These are phyloP conservation scores for Enchytraeus crypticus DNA, from an alignment of 2,888 invertebrate genomes.

Conservation along the genomic window DNA sequence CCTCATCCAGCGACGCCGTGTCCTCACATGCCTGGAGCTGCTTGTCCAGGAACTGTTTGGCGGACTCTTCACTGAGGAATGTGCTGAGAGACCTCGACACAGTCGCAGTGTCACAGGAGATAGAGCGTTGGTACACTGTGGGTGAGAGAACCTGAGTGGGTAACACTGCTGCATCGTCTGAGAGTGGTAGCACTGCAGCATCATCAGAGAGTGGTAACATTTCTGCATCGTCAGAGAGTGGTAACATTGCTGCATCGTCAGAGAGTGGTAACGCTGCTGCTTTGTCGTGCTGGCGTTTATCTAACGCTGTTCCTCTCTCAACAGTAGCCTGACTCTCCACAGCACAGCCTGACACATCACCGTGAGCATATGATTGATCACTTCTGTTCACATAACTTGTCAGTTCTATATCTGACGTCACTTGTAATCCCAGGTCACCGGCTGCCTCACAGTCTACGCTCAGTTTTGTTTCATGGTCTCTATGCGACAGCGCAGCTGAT, in stretches of 20 bases:
- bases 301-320: too few species aligned
- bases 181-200: background rate
- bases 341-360: too few species aligned
- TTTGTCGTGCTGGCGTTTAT: too few species aligned
- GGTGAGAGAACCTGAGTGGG: background rate
- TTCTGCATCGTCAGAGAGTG: background rate
- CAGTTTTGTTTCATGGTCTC: too few species aligned
- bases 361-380: too few species aligned
- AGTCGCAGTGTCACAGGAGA: background rate
- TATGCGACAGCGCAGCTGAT: too few species aligned
- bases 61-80: slow-evolving; percentile 69
- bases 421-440: too few species aligned
- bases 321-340: too few species aligned
- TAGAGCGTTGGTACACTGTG: background rate
- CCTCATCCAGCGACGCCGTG: background rate
- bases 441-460: too few species aligned
- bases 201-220: background rate
- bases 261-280: background rate
- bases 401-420: too few species aligned
- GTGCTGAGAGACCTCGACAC: slow-evolving; percentile 14
- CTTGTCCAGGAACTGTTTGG: slow-evolving; percentile 65
- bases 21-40: slow-evolving; percentile 48
- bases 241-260: background rate
- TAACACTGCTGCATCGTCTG: background rate
- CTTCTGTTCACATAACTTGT: too few species aligned